A percentile compares a stretch with the other conserved stretches of the same genome.
Evolutionary conservation across 2,113 vertebrate species (phyloP).

Genomic region (Barbus barbus): DNA sequence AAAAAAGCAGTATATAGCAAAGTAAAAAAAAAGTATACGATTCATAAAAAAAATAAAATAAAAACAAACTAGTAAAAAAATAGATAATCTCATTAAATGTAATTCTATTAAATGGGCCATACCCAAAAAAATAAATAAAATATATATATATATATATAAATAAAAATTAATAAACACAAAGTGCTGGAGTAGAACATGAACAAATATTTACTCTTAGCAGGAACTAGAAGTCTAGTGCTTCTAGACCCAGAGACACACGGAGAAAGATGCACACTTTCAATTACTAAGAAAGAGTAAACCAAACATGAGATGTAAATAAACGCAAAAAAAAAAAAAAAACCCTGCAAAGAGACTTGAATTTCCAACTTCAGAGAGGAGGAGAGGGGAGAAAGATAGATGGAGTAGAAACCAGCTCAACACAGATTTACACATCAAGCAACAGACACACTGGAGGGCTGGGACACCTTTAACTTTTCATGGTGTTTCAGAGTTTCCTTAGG

Average conservation of each 20-base stretch:
- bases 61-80: too few relatives aligned
- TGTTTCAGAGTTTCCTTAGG: constrained; percentile 9
- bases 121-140: background rate
- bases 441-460: constrained; percentile 21
- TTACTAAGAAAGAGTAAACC: constrained; percentile 7
- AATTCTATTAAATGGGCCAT: background rate
- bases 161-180: too few relatives aligned
- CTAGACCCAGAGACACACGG: background rate
- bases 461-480: constrained; percentile 20
- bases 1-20: background rate
- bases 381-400: constrained; percentile 47
- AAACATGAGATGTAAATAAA: constrained; percentile 15
- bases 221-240: background rate
- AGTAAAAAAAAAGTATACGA: too few relatives aligned
- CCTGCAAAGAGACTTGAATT: constrained; percentile 2
- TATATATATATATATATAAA: too few relatives aligned
- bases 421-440: constrained; percentile 27
- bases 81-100: too few relatives aligned
- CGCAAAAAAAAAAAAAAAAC: background rate
- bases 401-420: constrained; percentile 39
- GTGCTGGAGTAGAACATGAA: background rate
- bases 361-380: background rate
- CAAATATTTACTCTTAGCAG: background rate
- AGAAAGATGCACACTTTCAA: background rate
- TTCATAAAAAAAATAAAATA: too few relatives aligned